Evolutionary conservation across 2,888 invertebrate species (phyloP).

Genomic region (Ischnura elegans): DNA sequence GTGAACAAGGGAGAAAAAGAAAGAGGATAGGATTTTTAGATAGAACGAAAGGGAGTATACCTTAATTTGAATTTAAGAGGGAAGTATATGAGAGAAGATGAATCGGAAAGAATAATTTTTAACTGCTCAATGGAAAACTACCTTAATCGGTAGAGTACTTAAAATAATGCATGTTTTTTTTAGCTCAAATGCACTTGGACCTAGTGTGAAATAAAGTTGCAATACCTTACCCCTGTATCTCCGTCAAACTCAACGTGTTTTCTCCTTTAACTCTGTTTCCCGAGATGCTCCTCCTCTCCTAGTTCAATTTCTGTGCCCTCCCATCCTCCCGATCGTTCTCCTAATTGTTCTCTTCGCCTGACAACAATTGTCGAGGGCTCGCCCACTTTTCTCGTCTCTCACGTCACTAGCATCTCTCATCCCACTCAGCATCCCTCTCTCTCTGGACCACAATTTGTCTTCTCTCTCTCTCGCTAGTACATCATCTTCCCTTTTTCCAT

Average conservation of each 20-base stretch:
- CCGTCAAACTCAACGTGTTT: neutral
- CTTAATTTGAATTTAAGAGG: no score
- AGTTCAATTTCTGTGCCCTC: neutral
- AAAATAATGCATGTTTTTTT: no score
- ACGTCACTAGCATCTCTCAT: conserved; percentile 52
- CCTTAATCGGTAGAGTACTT: no score
- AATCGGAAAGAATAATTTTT: no score
- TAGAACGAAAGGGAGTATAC: no score
- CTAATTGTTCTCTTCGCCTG: conserved; percentile 55
- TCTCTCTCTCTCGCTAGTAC: neutral
- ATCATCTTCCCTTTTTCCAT: neutral
- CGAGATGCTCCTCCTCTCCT: neutral
- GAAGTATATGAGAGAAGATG: no score
- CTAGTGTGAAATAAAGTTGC: no score
- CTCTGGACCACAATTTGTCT: neutral
- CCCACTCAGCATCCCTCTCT: neutral
- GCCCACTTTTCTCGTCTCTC: neutral
- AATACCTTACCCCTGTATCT: no score
- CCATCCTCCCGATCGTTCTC: neutral
- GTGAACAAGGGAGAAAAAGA: no score
- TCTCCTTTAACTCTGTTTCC: conserved; percentile 49
- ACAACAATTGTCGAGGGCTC: conserved; percentile 47
- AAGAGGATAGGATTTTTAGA: no score
- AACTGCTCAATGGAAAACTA: no score
- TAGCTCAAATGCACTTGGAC: no score